A percentile compares a stretch with the other conserved stretches of the same genome.
Evolutionary conservation across 2,797 vertebrate species (phyloP).

Genomic region (Thamnophis elegans): DNA sequence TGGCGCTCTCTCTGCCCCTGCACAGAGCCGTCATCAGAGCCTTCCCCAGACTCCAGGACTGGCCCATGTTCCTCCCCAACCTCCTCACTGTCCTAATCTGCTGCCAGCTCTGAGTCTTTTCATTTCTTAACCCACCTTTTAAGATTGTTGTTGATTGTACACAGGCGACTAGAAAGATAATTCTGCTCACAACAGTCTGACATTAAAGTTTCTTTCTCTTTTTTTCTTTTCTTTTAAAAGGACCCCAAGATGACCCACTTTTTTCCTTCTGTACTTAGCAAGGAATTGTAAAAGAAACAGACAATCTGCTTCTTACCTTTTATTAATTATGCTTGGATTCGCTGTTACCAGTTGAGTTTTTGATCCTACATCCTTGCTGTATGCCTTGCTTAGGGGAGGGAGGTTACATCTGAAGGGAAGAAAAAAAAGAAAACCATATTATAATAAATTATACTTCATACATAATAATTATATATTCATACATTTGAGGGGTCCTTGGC

Average conservation of each 20-base stretch:
- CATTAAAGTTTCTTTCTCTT: neutral
- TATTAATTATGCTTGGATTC: slow-evolving; percentile 97
- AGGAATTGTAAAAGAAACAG: slow-evolving; percentile 16
- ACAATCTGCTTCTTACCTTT: slow-evolving; percentile 76
- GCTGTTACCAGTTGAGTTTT: slow-evolving; percentile 92
- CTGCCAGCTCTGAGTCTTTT: neutral
- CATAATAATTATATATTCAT: no score
- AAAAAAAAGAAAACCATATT: slow-evolving; percentile 34
- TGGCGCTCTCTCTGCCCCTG: no score
- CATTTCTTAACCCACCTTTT: neutral
- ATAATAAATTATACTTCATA: slow-evolving; percentile 21
- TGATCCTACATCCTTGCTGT: slow-evolving; percentile 85
- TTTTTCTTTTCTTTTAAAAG: neutral
- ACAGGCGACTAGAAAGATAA: neutral
- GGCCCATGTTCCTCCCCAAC: no score
- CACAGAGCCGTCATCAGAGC: no score
- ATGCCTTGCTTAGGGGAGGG: slow-evolving; percentile 88
- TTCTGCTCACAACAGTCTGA: neutral
- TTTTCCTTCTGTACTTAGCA: neutral
- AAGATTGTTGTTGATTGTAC: neutral
- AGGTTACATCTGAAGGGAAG: slow-evolving; percentile 87
- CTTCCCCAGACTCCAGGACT: no score
- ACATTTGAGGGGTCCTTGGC: neutral
- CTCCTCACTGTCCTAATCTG: no score
- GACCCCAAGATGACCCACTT: neutral